phyloP scores from a whole-genome alignment of 2,113 vertebrate species.

The Myotis yumanensis region DNA sequence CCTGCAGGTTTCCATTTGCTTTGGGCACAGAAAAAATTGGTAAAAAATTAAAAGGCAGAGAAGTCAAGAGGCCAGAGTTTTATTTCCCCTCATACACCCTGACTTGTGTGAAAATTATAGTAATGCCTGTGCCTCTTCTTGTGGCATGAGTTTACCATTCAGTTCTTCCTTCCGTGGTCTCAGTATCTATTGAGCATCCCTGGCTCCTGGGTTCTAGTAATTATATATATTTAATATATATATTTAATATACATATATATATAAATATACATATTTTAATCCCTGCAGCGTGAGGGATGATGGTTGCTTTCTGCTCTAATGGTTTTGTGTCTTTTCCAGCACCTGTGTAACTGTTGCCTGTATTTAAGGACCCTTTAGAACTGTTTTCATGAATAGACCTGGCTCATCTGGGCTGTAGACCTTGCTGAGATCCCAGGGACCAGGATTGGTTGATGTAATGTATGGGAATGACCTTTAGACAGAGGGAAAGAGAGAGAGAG shows the following conservation, averaged over 20 bases:
- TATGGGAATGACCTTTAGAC: background rate
- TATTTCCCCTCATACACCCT: background rate
- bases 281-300: fast-evolving
- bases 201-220: background rate
- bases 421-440: background rate
- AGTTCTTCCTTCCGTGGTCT: background rate
- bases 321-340: background rate
- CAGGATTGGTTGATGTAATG: background rate
- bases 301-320: background rate
- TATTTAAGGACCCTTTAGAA: background rate
- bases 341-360: background rate
- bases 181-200: background rate
- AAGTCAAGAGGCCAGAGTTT: background rate
- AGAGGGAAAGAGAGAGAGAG: background rate
- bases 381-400: background rate
- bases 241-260: no score
- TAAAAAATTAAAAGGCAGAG: background rate
- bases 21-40: background rate
- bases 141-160: background rate
- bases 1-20: background rate
- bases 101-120: background rate
- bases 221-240: no score
- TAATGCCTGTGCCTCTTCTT: background rate
- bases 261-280: no score
- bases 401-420: background rate